A percentile compares a stretch with the other conserved stretches of the same genome.
Conservation (phyloP, 2,113 vertebrate genomes). For the Monopterus albus region DNA sequence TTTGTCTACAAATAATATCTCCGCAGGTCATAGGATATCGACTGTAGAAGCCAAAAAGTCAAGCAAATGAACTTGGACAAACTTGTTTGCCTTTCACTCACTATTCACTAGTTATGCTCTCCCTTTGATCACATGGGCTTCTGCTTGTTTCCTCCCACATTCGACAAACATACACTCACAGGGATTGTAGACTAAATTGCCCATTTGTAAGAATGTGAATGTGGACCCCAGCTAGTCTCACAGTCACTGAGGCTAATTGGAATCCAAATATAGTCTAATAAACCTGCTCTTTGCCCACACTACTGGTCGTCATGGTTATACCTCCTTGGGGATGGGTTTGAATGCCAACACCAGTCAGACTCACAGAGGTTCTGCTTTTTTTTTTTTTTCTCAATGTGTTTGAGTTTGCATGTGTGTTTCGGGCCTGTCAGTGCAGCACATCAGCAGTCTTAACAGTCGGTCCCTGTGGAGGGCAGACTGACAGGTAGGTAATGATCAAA, state of each 20-base stretch:
- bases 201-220: constrained; percentile 27
- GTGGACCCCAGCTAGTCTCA: constrained; percentile 43
- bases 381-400: constrained; percentile 27
- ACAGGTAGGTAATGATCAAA: constrained; percentile 83
- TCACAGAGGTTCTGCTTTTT: constrained; percentile 35
- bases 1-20: constrained; percentile 28
- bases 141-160: constrained; percentile 42
- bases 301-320: constrained; percentile 72
- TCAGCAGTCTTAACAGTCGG: constrained; percentile 75
- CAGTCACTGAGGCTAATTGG: constrained; percentile 70
- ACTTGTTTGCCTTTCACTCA: constrained; percentile 39
- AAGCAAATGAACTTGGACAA: constrained; percentile 33
- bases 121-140: constrained; percentile 45
- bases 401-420: constrained; percentile 68
- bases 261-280: constrained; percentile 74
- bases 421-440: constrained; percentile 71
- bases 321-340: constrained; percentile 60
- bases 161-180: constrained; percentile 45
- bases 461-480: constrained; percentile 77
- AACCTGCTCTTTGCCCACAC: constrained; percentile 60
- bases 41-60: constrained; percentile 8
- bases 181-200: constrained; percentile 46
- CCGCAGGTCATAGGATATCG: background rate
- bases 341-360: constrained; percentile 59
- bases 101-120: constrained; percentile 9